Evolutionary conservation across 1,140 invertebrate genomes (phyloP).

Genomic region (Drosophila dunni): DNA sequence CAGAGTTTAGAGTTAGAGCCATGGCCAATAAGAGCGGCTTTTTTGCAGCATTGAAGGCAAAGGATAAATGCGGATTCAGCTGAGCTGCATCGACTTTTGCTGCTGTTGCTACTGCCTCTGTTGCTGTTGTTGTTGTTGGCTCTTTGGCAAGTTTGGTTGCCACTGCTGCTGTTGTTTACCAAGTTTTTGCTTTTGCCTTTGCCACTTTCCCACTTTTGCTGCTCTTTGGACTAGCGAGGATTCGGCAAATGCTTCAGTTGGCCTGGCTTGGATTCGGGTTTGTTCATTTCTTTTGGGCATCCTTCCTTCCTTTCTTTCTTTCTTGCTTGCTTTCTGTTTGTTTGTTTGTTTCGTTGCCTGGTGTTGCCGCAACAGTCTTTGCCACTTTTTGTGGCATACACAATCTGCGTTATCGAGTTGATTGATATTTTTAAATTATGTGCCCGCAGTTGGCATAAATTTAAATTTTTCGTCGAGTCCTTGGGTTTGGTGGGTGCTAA

Average conservation of each 20-base stretch:
- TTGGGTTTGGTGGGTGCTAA: slow-evolving; percentile 59
- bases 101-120: slow-evolving; percentile 30
- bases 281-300: slow-evolving; percentile 58
- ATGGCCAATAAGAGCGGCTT: slow-evolving; percentile 38
- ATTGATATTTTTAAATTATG: slow-evolving; percentile 83
- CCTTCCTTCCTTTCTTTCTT: slow-evolving; percentile 4
- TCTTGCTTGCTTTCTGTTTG: slow-evolving; percentile 55
- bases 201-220: slow-evolving; percentile 55
- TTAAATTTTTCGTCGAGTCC: slow-evolving; percentile 68
- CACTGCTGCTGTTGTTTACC: slow-evolving; percentile 63
- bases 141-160: slow-evolving; percentile 56
- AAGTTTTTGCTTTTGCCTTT: slow-evolving; percentile 64
- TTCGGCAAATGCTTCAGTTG: slow-evolving; percentile 21
- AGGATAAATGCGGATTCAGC: slow-evolving; percentile 77
- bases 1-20: neutral
- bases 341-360: slow-evolving; percentile 11
- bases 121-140: slow-evolving; percentile 4
- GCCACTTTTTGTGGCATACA: slow-evolving; percentile 26
- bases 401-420: slow-evolving; percentile 80
- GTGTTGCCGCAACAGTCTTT: neutral
- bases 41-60: slow-evolving; percentile 42
- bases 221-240: slow-evolving; percentile 34
- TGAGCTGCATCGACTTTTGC: slow-evolving; percentile 67
- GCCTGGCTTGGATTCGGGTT: slow-evolving; percentile 32
- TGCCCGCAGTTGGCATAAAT: slow-evolving; percentile 81